phyloP scores from a whole-genome alignment of 1,140 invertebrate genomes.

The Asbolus verrucosus region DNA sequence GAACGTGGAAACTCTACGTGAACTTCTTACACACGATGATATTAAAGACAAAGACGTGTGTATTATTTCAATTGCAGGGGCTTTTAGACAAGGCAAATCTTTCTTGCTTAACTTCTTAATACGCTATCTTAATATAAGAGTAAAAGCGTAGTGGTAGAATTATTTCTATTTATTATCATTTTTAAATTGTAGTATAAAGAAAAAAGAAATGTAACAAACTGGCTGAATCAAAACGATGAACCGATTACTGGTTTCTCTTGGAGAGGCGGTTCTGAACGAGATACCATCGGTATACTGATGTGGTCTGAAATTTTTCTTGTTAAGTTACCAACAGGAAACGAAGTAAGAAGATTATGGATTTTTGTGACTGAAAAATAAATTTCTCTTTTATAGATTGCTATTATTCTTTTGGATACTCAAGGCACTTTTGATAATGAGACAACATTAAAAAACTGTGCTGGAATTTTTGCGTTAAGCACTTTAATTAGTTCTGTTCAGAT shows the following conservation, averaged over 20 bases:
- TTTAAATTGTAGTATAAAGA: neutral
- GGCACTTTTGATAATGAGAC: slow-evolving; percentile 9
- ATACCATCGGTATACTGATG: slow-evolving; percentile 92
- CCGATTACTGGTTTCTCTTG: slow-evolving; percentile 79
- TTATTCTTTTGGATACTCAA: slow-evolving; percentile 8
- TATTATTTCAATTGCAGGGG: neutral
- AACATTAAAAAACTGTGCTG: neutral
- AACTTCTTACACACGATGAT: neutral
- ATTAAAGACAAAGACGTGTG: neutral
- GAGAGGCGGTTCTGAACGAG: slow-evolving; percentile 90
- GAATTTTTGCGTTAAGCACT: neutral
- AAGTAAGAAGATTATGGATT: slow-evolving; percentile 63
- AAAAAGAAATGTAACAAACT: neutral
- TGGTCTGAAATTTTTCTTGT: slow-evolving; percentile 92
- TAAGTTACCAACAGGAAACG: slow-evolving; percentile 76
- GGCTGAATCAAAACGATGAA: neutral
- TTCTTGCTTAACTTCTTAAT: neutral
- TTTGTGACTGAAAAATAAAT: neutral
- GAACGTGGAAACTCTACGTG: neutral
- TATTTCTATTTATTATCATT: neutral
- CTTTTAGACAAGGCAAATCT: neutral
- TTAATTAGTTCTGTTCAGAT: neutral
- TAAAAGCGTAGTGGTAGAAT: neutral
- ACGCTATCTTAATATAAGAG: neutral
- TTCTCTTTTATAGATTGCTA: neutral